A percentile compares a stretch with the other conserved stretches of the same genome.
phyloP scores from a whole-genome alignment of 2,888 invertebrate genomes.

The Ophion costatus region DNA sequence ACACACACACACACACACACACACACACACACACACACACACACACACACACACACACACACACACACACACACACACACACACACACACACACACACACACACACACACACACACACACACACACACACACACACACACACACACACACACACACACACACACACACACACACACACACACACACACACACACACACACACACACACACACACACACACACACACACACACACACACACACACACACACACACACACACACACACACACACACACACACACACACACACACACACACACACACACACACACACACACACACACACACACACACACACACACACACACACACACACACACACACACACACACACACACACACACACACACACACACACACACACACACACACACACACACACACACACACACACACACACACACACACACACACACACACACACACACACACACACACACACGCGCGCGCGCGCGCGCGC shows the following conservation, averaged over 20 bases:
- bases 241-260: background rate
- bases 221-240: too few relatives aligned
- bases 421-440: too few relatives aligned
- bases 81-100: background rate
- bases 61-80: background rate
- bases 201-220: too few relatives aligned
- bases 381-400: too few relatives aligned
- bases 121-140: background rate
- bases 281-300: constrained; percentile 5
- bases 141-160: too few relatives aligned
- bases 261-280: too few relatives aligned
- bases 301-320: background rate
- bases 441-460: too few relatives aligned
- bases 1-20: constrained; percentile 5
- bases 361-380: background rate
- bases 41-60: too few relatives aligned
- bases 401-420: background rate
- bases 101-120: too few relatives aligned
- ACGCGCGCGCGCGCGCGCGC: too few relatives aligned
- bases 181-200: background rate
- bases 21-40: background rate
- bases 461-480: background rate
- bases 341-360: background rate
- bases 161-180: too few relatives aligned
- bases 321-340: too few relatives aligned